A percentile compares a stretch with the other conserved stretches of the same genome.
Conservation (phyloP, 2,797 vertebrate genomes). For the Pitangus sulphuratus region DNA sequence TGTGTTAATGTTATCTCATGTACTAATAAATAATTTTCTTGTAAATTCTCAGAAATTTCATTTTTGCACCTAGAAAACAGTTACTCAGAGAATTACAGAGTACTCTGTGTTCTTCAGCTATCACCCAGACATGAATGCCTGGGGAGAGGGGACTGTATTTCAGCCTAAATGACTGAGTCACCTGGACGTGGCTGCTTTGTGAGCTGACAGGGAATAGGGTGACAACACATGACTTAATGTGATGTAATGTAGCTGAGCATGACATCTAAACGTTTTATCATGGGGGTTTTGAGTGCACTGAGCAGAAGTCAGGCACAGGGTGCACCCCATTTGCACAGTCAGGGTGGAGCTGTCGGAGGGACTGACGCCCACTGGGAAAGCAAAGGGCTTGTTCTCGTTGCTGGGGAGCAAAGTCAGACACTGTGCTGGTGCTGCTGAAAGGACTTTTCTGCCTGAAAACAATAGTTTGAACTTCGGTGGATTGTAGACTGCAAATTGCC, state of each 20-base stretch:
- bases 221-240: not conserved
- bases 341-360: not conserved
- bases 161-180: not conserved
- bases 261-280: not conserved
- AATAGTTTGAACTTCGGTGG: not conserved
- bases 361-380: not conserved
- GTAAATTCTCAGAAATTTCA: not conserved
- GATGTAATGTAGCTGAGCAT: not conserved
- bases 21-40: not conserved
- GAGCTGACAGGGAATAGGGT: not conserved
- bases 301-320: accelerated
- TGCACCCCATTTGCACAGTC: not conserved
- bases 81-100: not conserved
- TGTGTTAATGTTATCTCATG: not conserved
- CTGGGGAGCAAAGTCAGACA: not conserved
- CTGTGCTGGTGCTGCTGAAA: not conserved
- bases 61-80: not conserved
- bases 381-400: not conserved
- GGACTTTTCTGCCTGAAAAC: not conserved
- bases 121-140: not conserved
- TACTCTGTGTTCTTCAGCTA: not conserved
- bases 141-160: not conserved
- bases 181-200: not conserved
- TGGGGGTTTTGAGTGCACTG: not conserved
- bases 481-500: not conserved